These are phyloP conservation scores for Hormiphora californensis DNA, from an alignment of 37 sponge, comb jelly and placozoan species.

Conservation along the genomic window DNA sequence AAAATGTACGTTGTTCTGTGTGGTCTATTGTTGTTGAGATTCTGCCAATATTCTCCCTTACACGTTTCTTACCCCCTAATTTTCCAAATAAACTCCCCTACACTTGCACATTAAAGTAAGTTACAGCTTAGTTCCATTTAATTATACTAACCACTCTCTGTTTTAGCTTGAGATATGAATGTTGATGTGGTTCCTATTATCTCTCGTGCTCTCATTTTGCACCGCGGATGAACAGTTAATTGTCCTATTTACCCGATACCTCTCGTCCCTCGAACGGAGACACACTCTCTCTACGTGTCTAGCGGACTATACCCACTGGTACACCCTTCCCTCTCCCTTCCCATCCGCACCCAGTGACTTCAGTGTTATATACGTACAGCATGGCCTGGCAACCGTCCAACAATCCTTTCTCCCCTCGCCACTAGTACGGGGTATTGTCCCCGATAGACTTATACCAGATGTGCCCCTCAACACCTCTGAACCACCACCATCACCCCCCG, in stretches of 20 bases:
- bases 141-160: too few species aligned
- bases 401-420: not conserved
- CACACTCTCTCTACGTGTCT: not conserved
- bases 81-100: too few species aligned
- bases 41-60: too few species aligned
- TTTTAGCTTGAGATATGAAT: too few species aligned
- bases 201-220: too few species aligned
- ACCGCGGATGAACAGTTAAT: conserved; percentile 22
- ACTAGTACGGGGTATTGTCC: not conserved
- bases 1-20: too few species aligned
- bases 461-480: conserved; percentile 15
- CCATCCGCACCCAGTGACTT: conserved; percentile 14
- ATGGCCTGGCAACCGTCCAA: not conserved
- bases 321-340: not conserved
- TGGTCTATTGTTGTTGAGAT: too few species aligned
- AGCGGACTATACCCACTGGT: not conserved
- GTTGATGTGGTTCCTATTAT: too few species aligned
- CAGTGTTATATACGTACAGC: conserved; percentile 15
- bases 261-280: not conserved
- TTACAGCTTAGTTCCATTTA: too few species aligned
- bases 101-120: too few species aligned
- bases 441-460: not conserved
- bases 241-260: conserved; percentile 10
- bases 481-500: not conserved
- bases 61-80: too few species aligned